Conservation (phyloP, 2,888 invertebrate genomes). For the Pachydiplax longipennis region DNA sequence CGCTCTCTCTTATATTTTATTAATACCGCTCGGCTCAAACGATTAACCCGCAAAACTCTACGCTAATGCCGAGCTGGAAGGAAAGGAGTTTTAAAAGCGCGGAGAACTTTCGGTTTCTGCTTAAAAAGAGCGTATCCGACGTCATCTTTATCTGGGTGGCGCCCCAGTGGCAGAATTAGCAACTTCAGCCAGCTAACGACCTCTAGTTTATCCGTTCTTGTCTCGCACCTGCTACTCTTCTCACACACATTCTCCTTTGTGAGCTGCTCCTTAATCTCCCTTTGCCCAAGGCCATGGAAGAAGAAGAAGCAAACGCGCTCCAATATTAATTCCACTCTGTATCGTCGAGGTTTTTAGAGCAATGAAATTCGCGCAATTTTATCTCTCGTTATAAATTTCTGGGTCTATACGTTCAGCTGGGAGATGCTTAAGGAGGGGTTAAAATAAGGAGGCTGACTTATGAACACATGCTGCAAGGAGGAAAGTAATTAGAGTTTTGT, state of each 20-base stretch:
- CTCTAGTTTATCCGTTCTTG: neutral
- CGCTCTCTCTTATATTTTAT: neutral
- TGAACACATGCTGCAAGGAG: too few relatives aligned
- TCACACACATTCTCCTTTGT: neutral
- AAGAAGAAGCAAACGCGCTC: neutral
- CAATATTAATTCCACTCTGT: neutral
- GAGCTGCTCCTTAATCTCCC: neutral
- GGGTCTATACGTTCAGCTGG: neutral
- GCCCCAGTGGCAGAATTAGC: constrained; percentile 31
- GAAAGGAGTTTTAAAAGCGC: neutral
- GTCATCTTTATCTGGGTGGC: constrained; percentile 27
- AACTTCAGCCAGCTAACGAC: constrained; percentile 29
- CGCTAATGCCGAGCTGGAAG: neutral
- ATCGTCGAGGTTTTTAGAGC: neutral
- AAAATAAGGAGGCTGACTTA: too few relatives aligned
- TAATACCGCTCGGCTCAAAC: neutral
- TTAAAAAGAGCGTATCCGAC: neutral
- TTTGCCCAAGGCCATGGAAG: neutral
- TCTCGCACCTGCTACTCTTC: neutral
- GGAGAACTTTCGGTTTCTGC: neutral
- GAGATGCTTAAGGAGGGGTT: too few relatives aligned
- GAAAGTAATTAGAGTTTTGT: too few relatives aligned
- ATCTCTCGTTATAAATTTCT: neutral
- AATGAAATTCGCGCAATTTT: neutral
- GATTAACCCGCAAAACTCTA: neutral